phyloP scores from a whole-genome alignment of 2,888 invertebrate genomes.

The Spilosoma lubricipeda region DNA sequence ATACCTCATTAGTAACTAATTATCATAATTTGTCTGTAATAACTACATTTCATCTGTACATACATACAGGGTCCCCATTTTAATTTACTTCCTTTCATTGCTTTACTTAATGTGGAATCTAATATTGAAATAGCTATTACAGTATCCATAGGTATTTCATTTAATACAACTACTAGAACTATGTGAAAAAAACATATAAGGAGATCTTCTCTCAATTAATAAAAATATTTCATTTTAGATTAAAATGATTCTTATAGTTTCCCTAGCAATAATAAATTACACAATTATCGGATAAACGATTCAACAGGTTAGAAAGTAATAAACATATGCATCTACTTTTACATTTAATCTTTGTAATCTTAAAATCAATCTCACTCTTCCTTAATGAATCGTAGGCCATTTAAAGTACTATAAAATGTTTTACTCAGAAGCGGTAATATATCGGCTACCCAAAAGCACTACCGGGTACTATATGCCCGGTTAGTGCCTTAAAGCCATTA shows the following conservation, averaged over 20 bases:
- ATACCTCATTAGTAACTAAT: background rate
- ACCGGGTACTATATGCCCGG: conserved; percentile 41
- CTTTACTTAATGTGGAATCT: background rate
- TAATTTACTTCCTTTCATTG: background rate
- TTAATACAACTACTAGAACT: background rate
- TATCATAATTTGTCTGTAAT: no score
- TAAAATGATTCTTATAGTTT: no score
- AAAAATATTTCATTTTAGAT: no score
- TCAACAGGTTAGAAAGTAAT: background rate
- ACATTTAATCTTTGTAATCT: background rate
- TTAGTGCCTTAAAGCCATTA: conserved; percentile 66
- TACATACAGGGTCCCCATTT: background rate
- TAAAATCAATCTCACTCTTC: background rate
- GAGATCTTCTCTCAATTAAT: no score
- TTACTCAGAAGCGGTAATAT: conserved; percentile 13
- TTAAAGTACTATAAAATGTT: background rate
- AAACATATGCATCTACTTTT: background rate
- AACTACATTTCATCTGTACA: no score
- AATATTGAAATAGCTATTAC: no score
- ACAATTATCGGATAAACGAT: background rate
- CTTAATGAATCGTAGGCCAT: background rate
- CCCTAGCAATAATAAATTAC: no score
- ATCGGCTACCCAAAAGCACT: conserved; percentile 7
- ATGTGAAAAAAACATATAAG: no score
- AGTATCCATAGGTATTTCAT: background rate